These are phyloP conservation scores for human (Homo sapiens) DNA, from an alignment of 2,113 vertebrate genomes.

Conservation along the genomic window GRCh38 chr7:43301001-43301500, in stretches of 20 bases:
- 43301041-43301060: background rate
- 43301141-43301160: background rate
- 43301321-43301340: background rate
- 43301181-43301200: background rate
- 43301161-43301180: background rate
- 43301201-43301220: background rate
- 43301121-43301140: background rate
- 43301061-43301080: background rate
- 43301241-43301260: background rate
- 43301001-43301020: background rate
- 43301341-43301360: background rate
- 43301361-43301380: background rate
- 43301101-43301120: background rate
- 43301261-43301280: background rate
- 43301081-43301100: background rate
- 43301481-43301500: background rate
- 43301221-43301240: background rate
- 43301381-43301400: background rate
- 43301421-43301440: background rate
- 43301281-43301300: background rate
- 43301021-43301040: background rate
- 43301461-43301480: background rate
- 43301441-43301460: background rate
- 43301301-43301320: background rate
- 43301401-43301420: background rate